A percentile compares a stretch with the other conserved stretches of the same genome.
phyloP scores from a whole-genome alignment of 2,113 vertebrate genomes.

The Stegastes partitus region DNA sequence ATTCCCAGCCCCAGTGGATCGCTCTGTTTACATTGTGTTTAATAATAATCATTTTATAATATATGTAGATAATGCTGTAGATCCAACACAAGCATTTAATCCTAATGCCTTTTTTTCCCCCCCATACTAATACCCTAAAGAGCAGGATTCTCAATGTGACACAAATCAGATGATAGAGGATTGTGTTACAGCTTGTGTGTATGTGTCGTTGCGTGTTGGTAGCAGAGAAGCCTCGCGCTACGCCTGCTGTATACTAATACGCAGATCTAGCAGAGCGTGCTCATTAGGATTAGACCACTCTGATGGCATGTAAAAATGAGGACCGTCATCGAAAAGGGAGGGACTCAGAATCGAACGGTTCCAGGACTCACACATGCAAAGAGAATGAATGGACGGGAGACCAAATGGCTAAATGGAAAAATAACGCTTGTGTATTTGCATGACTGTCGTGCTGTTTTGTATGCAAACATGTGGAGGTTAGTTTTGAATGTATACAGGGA shows the following conservation, averaged over 20 bases:
- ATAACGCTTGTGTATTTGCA: background rate
- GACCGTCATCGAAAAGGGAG: conserved; percentile 22
- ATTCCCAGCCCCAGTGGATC: background rate
- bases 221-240: conserved; percentile 34
- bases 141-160: conserved; percentile 21
- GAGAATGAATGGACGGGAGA: conserved; percentile 3
- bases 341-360: background rate
- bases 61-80: conserved; percentile 15
- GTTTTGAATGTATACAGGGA: background rate
- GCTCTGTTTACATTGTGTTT: background rate
- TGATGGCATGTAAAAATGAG: conserved; percentile 22
- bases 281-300: conserved; percentile 40
- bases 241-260: conserved; percentile 44
- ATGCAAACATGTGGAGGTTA: conserved; percentile 4
- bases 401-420: conserved; percentile 2
- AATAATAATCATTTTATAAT: background rate
- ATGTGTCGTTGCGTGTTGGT: conserved; percentile 21
- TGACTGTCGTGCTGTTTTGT: background rate
- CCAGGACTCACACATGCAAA: conserved; percentile 13
- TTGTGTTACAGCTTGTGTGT: conserved; percentile 1
- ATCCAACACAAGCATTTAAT: conserved; percentile 29
- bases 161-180: conserved; percentile 38
- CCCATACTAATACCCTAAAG: conserved; percentile 10
- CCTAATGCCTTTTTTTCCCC: background rate
- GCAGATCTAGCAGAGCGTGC: conserved; percentile 37